Conservation (phyloP, 2,888 invertebrate genomes). For the Neocrepidodera transversa region DNA sequence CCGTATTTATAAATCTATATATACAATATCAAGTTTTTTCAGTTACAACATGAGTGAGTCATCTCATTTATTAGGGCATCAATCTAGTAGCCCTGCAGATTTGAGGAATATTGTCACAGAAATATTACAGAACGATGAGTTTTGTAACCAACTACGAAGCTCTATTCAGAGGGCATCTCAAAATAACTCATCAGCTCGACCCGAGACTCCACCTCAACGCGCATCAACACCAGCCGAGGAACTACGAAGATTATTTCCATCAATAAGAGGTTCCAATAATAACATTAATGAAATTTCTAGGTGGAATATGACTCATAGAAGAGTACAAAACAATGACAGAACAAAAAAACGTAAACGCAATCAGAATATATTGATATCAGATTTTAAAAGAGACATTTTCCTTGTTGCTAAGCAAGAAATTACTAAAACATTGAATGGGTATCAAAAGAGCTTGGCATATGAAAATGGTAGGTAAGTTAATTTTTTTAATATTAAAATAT, state of each 20-base stretch:
- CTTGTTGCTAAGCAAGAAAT: slow-evolving; percentile 2
- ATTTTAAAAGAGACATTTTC: slow-evolving; percentile 7
- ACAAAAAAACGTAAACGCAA: no score
- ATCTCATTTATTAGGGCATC: no score
- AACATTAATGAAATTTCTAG: background rate
- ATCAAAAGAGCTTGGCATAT: slow-evolving; percentile 5
- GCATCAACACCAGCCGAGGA: slow-evolving; percentile 7
- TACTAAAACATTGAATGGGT: background rate
- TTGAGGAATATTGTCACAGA: no score
- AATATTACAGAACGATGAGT: background rate
- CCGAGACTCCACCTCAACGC: background rate
- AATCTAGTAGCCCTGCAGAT: no score
- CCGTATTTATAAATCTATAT: no score
- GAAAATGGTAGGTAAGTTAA: slow-evolving; percentile 2
- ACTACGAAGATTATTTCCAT: slow-evolving; percentile 15
- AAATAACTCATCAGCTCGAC: slow-evolving; percentile 1
- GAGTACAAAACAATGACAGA: no score
- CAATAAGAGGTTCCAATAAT: slow-evolving; percentile 6
- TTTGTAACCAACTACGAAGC: slow-evolving; percentile 5
- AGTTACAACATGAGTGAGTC: no score
- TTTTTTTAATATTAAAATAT: no score
- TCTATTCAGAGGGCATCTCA: slow-evolving; percentile 10
- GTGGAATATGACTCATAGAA: background rate
- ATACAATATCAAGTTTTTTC: no score
- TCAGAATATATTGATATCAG: background rate